Evolutionary conservation across 2,797 vertebrate species (phyloP).

Genomic region (Paratrypauchen microcephalus): DNA sequence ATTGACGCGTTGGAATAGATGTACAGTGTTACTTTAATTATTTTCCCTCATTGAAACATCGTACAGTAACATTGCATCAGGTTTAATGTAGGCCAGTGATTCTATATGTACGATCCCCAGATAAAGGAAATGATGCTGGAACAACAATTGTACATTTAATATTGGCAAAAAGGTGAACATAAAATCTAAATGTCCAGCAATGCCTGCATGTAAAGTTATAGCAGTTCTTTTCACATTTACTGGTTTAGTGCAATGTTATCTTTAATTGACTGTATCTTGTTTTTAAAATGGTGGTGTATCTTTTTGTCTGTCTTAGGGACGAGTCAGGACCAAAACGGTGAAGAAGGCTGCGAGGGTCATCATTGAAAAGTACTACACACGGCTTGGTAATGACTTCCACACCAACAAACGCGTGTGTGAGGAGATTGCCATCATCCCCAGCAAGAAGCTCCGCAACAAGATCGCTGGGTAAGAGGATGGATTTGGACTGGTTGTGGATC

Average conservation of each 20-base stretch:
- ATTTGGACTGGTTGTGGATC: not conserved
- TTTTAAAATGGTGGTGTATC: too few species aligned
- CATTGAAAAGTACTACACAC: conserved; percentile 97
- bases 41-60: not conserved
- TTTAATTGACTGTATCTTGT: too few species aligned
- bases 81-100: too few species aligned
- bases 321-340: conserved; percentile 95
- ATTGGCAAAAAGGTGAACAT: too few species aligned
- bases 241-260: too few species aligned
- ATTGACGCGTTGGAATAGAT: not conserved
- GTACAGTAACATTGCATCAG: not conserved
- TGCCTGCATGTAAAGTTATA: too few species aligned
- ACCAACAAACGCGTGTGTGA: conserved; percentile 97
- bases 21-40: not conserved
- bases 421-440: conserved; percentile 97
- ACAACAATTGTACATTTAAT: too few species aligned
- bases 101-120: too few species aligned
- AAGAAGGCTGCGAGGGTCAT: conserved; percentile 96
- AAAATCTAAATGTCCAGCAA: too few species aligned
- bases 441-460: conserved; percentile 96
- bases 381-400: conserved; percentile 96
- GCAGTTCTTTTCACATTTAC: too few species aligned
- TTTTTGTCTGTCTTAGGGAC: conserved; percentile 77
- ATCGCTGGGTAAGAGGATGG: conserved; percentile 86
- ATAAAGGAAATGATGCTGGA: too few species aligned